phyloP scores from a whole-genome alignment of 2,113 vertebrate species.

The Osmerus mordax region DNA sequence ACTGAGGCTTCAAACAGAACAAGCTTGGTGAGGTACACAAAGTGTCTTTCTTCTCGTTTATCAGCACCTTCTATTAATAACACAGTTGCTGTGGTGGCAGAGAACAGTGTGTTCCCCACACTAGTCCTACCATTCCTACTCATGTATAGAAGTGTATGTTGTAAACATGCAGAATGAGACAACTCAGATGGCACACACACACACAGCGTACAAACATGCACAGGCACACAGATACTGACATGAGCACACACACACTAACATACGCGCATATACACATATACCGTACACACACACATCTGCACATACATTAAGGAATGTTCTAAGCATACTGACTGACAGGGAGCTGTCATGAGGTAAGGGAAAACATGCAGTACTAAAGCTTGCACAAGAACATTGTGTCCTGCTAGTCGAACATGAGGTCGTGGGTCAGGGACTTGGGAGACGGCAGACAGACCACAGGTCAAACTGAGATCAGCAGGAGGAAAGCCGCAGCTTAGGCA shows the following conservation, averaged over 20 bases:
- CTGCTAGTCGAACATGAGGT: background rate
- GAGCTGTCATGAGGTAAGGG: background rate
- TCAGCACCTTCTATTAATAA: slow-evolving; percentile 68
- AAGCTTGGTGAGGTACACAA: background rate
- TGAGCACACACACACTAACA: slow-evolving; percentile 1
- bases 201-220: background rate
- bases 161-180: slow-evolving; percentile 17
- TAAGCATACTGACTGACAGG: background rate
- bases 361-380: background rate
- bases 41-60: slow-evolving; percentile 45
- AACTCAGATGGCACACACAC: background rate
- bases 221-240: background rate
- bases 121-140: slow-evolving; percentile 1
- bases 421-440: slow-evolving; percentile 3
- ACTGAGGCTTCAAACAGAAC: slow-evolving; percentile 32
- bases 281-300: background rate
- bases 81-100: slow-evolving; percentile 48
- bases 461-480: background rate
- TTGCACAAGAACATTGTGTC: background rate
- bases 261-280: background rate
- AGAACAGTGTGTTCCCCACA: slow-evolving; percentile 63
- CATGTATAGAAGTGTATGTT: slow-evolving; percentile 1
- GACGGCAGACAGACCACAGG: background rate
- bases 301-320: background rate
- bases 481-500: background rate